These are phyloP conservation scores for Hystrix brachyura DNA, from an alignment of 2,113 vertebrate species.

Conservation along the genomic window DNA sequence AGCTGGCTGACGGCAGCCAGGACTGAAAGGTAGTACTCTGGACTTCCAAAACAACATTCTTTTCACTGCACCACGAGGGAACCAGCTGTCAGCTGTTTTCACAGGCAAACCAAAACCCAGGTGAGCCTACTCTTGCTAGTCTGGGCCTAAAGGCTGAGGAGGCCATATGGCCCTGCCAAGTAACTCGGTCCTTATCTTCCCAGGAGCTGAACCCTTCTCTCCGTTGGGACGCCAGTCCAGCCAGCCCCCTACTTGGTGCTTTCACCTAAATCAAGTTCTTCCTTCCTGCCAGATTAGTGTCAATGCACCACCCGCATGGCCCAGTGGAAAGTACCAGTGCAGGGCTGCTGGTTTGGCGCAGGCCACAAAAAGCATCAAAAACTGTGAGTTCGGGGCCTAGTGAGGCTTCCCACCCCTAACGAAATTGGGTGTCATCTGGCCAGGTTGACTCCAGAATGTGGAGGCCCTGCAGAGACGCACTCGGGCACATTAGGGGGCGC, in stretches of 20 bases:
- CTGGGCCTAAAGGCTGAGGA: not conserved
- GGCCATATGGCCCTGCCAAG: not conserved
- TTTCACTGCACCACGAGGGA: not conserved
- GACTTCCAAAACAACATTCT: not conserved
- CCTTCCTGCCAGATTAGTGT: not conserved
- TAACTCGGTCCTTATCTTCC: not conserved
- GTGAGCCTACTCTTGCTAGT: not conserved
- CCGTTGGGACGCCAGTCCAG: not conserved
- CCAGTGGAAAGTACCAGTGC: not conserved
- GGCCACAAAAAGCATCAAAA: not conserved
- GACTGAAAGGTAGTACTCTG: not conserved
- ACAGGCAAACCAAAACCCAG: not conserved
- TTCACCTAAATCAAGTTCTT: not conserved
- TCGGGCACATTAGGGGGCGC: not conserved
- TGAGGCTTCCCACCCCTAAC: not conserved
- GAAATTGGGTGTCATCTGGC: not conserved
- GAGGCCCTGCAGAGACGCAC: not conserved
- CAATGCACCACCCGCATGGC: not conserved
- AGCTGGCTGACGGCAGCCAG: not conserved
- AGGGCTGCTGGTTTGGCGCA: not conserved
- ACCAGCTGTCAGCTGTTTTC: not conserved
- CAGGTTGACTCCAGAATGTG: not conserved
- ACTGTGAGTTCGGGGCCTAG: not conserved
- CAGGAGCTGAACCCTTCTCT: not conserved
- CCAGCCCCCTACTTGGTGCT: not conserved